Base-by-base conservation (phyloP, 2,888 invertebrate genomes). In the Andrena haemorrhoa region DNA sequence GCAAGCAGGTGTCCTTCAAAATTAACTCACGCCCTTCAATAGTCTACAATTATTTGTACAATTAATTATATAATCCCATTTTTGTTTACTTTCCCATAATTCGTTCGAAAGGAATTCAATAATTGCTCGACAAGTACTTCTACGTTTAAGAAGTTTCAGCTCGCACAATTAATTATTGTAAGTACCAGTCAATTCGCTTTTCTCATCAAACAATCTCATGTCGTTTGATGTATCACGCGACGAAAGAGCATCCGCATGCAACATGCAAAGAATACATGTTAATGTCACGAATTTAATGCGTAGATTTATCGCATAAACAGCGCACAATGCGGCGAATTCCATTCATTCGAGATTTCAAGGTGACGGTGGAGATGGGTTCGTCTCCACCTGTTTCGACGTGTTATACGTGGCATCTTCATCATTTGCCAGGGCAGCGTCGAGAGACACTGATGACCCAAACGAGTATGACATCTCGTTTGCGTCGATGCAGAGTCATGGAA, bases 321-420 rank as follows among this genome's bases (percentile, higher is more conserved):
- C 49, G 23, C 23, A 56, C n/a, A 64, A 63, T 66, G n/a, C 26
- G 1, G 1, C 33, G 12, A 29, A 33, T 75, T 47, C 53, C 80
- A 80, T 82, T 82, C 82, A 82, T 58, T 66, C 79, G 75, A 5
- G 23, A 41, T 68, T 69, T 80, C 82, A 82, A 51, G 72, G 75
- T 80, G 51, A 79, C 66, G 23, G 5, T 0, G 7, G n/a, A 56
- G 12, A 49, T 33, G 33, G 26, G 47, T 71, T 58, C 66, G 35
- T 33, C 26, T 75, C 75, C 72, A 75, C 79, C 66, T 77, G 75
- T 75, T 79, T 72, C 41, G 56, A 16, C 51, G 41, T 16, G 74
- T 64, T 77, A 29, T 47, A 41, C 23, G 29, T 49, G 65, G 71
- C 77, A 64, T 63, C 26, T 41, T 35, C 65, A 29, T 68, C 51